A percentile compares a stretch with the other conserved stretches of the same genome.
Evolutionary conservation across 2,888 invertebrate species (phyloP).

Genomic region (Trisateles emortualis): DNA sequence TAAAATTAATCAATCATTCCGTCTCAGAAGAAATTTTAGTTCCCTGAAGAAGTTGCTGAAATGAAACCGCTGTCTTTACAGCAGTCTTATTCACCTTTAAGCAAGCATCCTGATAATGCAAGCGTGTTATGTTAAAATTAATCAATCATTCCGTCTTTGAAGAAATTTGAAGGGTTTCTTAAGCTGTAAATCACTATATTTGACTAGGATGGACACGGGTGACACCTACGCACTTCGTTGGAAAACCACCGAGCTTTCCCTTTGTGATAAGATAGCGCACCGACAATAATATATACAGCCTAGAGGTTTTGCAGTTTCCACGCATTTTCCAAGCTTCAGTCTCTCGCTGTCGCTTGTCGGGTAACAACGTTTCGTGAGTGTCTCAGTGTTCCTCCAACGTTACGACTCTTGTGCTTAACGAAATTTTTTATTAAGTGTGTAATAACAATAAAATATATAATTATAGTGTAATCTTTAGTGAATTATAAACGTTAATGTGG

Average conservation of each 20-base stretch:
- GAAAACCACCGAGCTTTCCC: not conserved
- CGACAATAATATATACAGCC: not conserved
- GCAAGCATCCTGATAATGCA: too few species aligned
- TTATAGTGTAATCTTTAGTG: not conserved
- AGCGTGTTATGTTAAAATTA: too few species aligned
- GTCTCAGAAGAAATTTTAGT: too few species aligned
- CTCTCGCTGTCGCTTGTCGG: not conserved
- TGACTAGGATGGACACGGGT: not conserved
- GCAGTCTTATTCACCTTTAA: too few species aligned
- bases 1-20: too few species aligned
- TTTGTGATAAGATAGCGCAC: not conserved
- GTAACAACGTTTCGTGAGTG: not conserved
- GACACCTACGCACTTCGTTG: not conserved
- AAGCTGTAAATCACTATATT: too few species aligned
- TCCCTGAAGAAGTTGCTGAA: too few species aligned
- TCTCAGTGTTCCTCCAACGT: not conserved
- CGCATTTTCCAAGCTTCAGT: not conserved
- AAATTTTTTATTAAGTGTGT: not conserved
- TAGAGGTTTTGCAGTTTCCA: not conserved
- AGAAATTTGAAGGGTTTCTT: too few species aligned
- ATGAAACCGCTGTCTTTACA: too few species aligned
- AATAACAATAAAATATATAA: not conserved
- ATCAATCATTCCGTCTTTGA: too few species aligned
- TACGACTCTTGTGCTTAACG: too few species aligned
- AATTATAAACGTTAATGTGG: not conserved